Percentiles rank a stretch among this genome's conserved stretches.
Conservation (phyloP, 2,888 invertebrate species). For the Archips xylosteana region DNA sequence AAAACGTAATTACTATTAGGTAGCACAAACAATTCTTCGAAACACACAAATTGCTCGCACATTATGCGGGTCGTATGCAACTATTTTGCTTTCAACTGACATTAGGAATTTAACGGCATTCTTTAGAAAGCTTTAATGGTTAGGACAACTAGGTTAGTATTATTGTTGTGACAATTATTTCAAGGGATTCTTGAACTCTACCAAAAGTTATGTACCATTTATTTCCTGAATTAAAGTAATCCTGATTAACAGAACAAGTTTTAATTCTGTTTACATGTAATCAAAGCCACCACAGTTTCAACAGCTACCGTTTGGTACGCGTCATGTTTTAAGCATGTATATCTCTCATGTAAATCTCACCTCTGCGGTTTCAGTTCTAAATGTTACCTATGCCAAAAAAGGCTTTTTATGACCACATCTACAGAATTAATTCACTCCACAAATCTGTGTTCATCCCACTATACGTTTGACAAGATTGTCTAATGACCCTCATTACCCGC, state of each 20-base stretch:
- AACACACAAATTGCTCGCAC: background rate
- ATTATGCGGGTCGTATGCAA: constrained; percentile 5
- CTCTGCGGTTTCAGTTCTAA: constrained; percentile 3
- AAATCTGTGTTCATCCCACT: constrained; percentile 25
- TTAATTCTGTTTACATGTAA: background rate
- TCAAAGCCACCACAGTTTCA: background rate
- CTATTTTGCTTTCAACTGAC: constrained; percentile 9
- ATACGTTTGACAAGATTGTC: constrained; percentile 35
- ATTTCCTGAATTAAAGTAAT: background rate
- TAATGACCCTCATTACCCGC: constrained; percentile 40
- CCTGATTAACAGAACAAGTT: background rate
- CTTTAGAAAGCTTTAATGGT: constrained; percentile 33
- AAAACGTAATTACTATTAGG: background rate
- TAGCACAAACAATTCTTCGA: background rate
- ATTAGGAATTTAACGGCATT: constrained; percentile 28
- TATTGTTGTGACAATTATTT: background rate
- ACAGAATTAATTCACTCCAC: constrained; percentile 13
- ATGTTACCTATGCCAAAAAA: background rate
- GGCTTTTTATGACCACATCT: constrained; percentile 1
- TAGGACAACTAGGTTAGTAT: constrained; percentile 23
- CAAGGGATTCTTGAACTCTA: background rate
- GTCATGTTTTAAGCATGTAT: background rate
- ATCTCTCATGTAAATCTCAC: background rate
- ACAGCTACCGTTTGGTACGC: background rate
- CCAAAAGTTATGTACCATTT: no score